Evolutionary conservation across 2,113 vertebrate genomes (phyloP).

Genomic region (Myrmecobius fasciatus): DNA sequence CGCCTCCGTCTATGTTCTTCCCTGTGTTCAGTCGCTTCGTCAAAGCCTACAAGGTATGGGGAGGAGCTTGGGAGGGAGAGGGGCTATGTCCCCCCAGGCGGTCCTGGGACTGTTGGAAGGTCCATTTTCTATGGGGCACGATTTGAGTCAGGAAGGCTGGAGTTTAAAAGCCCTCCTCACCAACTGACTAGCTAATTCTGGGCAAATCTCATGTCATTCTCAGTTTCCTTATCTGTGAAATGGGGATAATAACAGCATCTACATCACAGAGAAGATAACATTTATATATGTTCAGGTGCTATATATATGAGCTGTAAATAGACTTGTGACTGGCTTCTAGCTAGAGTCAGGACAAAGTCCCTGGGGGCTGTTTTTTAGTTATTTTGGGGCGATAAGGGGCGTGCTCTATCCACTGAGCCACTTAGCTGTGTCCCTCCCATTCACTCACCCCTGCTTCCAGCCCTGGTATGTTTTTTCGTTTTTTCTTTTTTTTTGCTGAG

Average conservation of each 20-base stretch:
- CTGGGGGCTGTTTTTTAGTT: no score
- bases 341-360: no score
- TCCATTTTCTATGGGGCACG: background rate
- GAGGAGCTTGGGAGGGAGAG: background rate
- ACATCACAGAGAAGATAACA: background rate
- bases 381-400: no score
- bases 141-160: background rate
- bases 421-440: no score
- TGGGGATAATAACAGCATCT: background rate
- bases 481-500: no score
- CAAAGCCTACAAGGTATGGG: slow-evolving; percentile 93
- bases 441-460: no score
- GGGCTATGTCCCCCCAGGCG: background rate
- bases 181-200: background rate
- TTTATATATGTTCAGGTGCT: background rate
- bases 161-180: background rate
- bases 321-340: background rate
- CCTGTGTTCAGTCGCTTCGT: slow-evolving; percentile 91
- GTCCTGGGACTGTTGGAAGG: background rate
- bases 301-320: background rate
- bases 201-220: background rate
- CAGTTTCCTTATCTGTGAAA: background rate
- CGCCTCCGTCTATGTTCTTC: slow-evolving; percentile 92
- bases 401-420: no score
- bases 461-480: no score